Evolutionary conservation across 2,888 invertebrate species (phyloP).

Genomic region (Drosophila recens): DNA sequence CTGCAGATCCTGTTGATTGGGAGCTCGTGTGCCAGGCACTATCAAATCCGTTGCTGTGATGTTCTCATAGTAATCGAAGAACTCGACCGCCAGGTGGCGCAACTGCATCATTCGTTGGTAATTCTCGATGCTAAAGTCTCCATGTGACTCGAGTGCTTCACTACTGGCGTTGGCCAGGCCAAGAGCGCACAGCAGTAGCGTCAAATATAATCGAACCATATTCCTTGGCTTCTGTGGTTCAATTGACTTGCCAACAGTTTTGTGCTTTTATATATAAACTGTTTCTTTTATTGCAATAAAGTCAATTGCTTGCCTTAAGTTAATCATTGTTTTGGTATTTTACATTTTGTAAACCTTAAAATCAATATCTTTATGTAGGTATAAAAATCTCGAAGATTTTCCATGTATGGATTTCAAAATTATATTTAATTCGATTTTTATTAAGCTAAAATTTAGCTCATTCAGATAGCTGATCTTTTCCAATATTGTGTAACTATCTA

Average conservation of each 20-base stretch:
- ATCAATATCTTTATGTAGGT: too few relatives aligned
- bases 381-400: too few relatives aligned
- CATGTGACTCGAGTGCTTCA: neutral
- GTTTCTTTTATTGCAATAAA: neutral
- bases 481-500: slow-evolving; percentile 2
- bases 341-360: neutral
- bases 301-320: neutral
- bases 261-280: neutral
- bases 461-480: neutral
- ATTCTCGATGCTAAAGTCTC: neutral
- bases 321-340: neutral
- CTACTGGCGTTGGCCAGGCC: neutral
- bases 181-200: slow-evolving; percentile 6
- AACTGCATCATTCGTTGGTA: slow-evolving; percentile 30
- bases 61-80: slow-evolving; percentile 53
- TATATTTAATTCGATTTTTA: too few relatives aligned
- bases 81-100: slow-evolving; percentile 56
- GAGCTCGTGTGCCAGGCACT: neutral
- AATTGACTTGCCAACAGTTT: neutral
- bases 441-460: neutral
- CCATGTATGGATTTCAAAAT: too few relatives aligned
- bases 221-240: neutral
- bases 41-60: slow-evolving; percentile 32
- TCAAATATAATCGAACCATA: slow-evolving; percentile 6
- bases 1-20: slow-evolving; percentile 37